Evolutionary conservation across 2,113 vertebrate genomes (phyloP).

Genomic region (Megaceryle torquata): DNA sequence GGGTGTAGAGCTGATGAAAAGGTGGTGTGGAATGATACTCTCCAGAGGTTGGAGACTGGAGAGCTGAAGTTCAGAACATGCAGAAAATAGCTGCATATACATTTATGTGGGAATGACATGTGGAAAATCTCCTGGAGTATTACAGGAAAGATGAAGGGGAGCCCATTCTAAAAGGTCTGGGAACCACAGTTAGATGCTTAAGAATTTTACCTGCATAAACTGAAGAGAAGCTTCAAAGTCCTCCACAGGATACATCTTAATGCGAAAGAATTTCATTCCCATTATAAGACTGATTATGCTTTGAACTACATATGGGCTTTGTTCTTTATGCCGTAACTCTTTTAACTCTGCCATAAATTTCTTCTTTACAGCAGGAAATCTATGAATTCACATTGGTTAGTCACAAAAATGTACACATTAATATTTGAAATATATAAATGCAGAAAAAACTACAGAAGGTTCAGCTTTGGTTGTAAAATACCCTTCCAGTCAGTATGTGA

Average conservation of each 20-base stretch:
- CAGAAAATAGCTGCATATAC: not conserved
- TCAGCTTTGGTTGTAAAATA: not conserved
- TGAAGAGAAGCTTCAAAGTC: constrained; percentile 98
- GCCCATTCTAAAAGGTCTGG: not conserved
- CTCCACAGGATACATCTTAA: constrained; percentile 99
- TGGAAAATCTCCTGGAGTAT: not conserved
- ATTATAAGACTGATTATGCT: constrained; percentile 98
- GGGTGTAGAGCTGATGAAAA: not conserved
- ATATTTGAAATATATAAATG: not conserved
- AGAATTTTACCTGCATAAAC: constrained; percentile 93
- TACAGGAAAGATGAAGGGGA: not conserved
- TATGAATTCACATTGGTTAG: constrained; percentile 58
- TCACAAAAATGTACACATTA: not conserved
- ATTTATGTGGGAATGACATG: not conserved
- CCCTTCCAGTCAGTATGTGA: not conserved
- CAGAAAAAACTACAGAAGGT: not conserved
- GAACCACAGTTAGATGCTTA: not conserved
- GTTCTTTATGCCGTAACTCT: constrained; percentile 94
- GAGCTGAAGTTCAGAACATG: not conserved
- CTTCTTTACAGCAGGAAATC: constrained; percentile 96
- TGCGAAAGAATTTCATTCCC: constrained; percentile 98
- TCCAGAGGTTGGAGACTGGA: not conserved
- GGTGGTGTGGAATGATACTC: not conserved
- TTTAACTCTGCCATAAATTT: constrained; percentile 97
- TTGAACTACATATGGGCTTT: constrained; percentile 90